Conservation (phyloP, 1,140 invertebrate species). For the Pristionchus pacificus region DNA sequence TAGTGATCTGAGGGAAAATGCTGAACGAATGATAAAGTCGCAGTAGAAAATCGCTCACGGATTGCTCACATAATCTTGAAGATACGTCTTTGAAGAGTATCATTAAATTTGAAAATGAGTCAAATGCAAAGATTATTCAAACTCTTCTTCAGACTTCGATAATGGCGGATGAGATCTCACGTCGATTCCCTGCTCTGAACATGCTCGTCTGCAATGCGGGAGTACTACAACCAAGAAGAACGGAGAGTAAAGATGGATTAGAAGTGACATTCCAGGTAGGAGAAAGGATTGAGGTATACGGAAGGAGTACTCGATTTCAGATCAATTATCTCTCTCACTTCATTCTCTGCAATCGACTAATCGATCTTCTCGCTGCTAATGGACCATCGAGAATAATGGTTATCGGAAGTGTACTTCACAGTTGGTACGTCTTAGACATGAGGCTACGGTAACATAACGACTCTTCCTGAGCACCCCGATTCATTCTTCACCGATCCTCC, state of each 20-base stretch:
- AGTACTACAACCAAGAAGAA: conserved; percentile 28
- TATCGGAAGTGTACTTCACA: conserved; percentile 39
- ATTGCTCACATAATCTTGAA: too few species aligned
- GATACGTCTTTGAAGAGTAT: too few species aligned
- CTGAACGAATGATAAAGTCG: too few species aligned
- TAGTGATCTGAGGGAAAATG: too few species aligned
- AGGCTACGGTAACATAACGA: too few species aligned
- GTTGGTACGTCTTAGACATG: conserved; percentile 28
- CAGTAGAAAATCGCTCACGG: too few species aligned
- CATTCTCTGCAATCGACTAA: conserved; percentile 33
- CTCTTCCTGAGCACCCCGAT: not conserved
- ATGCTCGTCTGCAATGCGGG: conserved; percentile 36
- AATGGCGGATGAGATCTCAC: conserved; percentile 35
- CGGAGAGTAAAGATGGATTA: conserved; percentile 35
- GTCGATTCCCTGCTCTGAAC: conserved; percentile 37
- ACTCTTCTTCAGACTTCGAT: conserved; percentile 26
- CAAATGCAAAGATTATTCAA: too few species aligned
- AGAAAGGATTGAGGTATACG: not conserved
- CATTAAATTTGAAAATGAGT: too few species aligned
- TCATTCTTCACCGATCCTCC: not conserved
- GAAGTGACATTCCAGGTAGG: conserved; percentile 38
- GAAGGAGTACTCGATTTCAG: conserved; percentile 21
- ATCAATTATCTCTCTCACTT: conserved; percentile 40
- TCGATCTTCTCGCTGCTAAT: conserved; percentile 26
- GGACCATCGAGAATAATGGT: conserved; percentile 27